These are phyloP conservation scores for Orthosia gracilis DNA, from an alignment of 2,888 invertebrate genomes.

Conservation along the genomic window DNA sequence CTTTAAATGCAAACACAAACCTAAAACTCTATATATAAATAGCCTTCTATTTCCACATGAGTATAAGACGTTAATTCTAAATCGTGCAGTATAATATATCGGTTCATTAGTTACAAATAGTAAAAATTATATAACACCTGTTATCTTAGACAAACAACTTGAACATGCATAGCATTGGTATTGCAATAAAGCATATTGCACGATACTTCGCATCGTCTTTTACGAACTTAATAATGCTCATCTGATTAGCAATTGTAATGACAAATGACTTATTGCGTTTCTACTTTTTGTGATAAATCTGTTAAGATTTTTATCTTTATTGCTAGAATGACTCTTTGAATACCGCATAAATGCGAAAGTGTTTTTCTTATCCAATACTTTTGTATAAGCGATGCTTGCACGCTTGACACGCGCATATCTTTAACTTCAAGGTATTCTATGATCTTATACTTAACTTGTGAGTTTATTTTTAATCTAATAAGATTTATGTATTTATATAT, in stretches of 20 bases:
- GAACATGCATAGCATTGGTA: conserved; percentile 27
- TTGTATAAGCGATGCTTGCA: conserved; percentile 6
- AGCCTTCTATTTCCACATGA: conserved; percentile 12
- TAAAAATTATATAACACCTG: conserved; percentile 42
- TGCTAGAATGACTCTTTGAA: background rate
- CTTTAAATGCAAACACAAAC: background rate
- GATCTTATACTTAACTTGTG: too few species aligned
- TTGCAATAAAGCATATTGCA: conserved; percentile 33
- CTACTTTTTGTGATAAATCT: background rate
- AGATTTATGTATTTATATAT: background rate
- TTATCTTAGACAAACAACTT: conserved; percentile 27
- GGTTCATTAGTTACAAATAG: conserved; percentile 19
- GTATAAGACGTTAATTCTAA: conserved; percentile 27
- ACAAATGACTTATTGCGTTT: background rate
- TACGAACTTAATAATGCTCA: background rate
- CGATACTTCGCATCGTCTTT: conserved; percentile 14
- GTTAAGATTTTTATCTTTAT: conserved; percentile 9
- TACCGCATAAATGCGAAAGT: background rate
- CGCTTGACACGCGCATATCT: conserved; percentile 17
- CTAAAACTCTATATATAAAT: background rate
- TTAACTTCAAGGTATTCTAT: background rate
- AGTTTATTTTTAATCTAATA: background rate
- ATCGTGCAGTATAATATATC: conserved; percentile 17
- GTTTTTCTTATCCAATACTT: background rate
- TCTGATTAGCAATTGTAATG: conserved; percentile 13